These are phyloP conservation scores for Macrophya annulata DNA, from an alignment of 2,888 invertebrate genomes.

Conservation along the genomic window DNA sequence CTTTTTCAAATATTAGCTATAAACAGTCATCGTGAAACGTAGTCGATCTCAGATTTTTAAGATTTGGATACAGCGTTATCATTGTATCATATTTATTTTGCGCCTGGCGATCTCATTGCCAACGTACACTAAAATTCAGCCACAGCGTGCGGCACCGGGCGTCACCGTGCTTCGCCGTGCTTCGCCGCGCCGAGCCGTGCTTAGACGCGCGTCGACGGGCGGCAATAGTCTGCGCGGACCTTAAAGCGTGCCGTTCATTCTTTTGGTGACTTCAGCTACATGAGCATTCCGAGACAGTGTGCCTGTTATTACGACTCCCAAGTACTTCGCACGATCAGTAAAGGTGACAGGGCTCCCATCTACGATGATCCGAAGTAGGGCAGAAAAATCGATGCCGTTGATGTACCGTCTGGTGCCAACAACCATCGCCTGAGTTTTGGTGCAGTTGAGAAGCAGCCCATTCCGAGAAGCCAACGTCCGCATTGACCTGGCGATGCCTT, in stretches of 20 bases:
- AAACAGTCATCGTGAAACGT: too few species aligned
- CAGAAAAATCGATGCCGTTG: background rate
- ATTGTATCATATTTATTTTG: too few species aligned
- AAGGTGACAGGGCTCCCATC: background rate
- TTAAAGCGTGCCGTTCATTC: conserved; percentile 27
- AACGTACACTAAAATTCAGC: too few species aligned
- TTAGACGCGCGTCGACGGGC: too few species aligned
- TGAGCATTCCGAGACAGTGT: conserved; percentile 24
- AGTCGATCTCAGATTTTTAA: too few species aligned
- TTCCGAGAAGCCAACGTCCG: conserved; percentile 12
- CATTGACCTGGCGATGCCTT: conserved; percentile 20
- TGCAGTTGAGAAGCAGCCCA: conserved; percentile 27
- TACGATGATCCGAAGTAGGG: background rate
- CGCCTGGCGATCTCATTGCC: too few species aligned
- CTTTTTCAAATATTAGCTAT: too few species aligned
- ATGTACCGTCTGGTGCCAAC: conserved; percentile 45
- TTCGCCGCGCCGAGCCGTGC: too few species aligned
- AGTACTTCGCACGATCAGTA: conserved; percentile 7
- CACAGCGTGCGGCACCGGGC: too few species aligned
- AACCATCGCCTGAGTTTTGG: conserved; percentile 56
- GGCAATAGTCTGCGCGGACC: too few species aligned
- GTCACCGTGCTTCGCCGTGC: too few species aligned
- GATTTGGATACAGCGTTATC: too few species aligned
- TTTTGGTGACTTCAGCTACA: background rate
- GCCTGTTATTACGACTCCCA: conserved; percentile 12